Evolutionary conservation across 2,797 vertebrate species (phyloP).

Genomic region (Xenopus petersii): DNA sequence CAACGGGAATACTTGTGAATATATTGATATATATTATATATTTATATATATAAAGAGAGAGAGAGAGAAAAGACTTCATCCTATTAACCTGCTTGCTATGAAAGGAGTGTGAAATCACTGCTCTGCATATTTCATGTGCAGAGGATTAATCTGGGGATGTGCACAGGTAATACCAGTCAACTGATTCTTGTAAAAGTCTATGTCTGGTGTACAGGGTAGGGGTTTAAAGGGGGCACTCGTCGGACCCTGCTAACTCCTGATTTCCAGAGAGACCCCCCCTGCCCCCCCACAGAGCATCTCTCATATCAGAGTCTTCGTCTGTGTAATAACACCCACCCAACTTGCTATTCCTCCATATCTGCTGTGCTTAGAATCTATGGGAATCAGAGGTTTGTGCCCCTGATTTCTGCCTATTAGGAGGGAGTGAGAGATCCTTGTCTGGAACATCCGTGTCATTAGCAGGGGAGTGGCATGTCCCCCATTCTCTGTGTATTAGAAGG

Average conservation of each 20-base stretch:
- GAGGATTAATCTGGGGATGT: slow-evolving; percentile 28
- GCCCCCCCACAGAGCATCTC: slow-evolving; percentile 18
- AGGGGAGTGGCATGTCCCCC: slow-evolving; percentile 19
- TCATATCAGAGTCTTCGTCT: slow-evolving; percentile 34
- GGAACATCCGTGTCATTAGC: slow-evolving; percentile 16
- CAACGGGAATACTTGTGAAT: too few relatives aligned
- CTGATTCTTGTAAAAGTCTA: slow-evolving; percentile 8
- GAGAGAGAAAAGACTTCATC: slow-evolving; percentile 11
- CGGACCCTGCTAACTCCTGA: slow-evolving; percentile 23
- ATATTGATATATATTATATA: too few relatives aligned
- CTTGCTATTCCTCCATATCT: slow-evolving; percentile 37
- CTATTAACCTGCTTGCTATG: slow-evolving; percentile 37
- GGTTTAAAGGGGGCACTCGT: slow-evolving; percentile 19
- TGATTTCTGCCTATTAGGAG: slow-evolving; percentile 13
- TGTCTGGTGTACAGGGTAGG: slow-evolving; percentile 24
- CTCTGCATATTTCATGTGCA: slow-evolving; percentile 20
- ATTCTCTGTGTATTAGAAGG: slow-evolving; percentile 33
- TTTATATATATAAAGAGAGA: too few relatives aligned
- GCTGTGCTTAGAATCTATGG: slow-evolving; percentile 28
- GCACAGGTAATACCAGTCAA: slow-evolving; percentile 9
- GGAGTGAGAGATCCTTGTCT: slow-evolving; percentile 34
- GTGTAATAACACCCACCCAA: slow-evolving; percentile 28
- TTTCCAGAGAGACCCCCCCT: slow-evolving; percentile 28
- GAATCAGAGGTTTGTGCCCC: slow-evolving; percentile 27
- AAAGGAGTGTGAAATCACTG: slow-evolving; percentile 28